Conservation (phyloP, 2,888 invertebrate genomes). For the Lasioglossum figueresi region DNA sequence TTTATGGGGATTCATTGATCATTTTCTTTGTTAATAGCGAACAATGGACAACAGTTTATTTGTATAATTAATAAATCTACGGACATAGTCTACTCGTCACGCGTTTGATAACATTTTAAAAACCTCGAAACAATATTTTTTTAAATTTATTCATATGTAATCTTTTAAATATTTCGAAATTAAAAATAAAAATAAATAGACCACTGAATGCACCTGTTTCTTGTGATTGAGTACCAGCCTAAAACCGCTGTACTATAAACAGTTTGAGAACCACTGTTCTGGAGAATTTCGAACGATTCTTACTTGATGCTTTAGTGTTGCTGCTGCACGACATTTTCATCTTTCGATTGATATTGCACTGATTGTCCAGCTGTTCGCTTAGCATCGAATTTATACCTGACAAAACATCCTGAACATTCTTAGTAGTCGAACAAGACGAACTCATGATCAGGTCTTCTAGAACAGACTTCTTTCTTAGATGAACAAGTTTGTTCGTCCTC, state of each 20-base stretch:
- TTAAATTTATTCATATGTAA: too few species aligned
- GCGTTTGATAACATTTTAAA: too few species aligned
- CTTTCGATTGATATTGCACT: not conserved
- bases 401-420: not conserved
- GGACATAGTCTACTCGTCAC: too few species aligned
- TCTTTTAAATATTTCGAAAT: too few species aligned
- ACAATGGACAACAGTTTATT: too few species aligned
- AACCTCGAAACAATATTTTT: too few species aligned
- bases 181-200: too few species aligned
- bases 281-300: not conserved
- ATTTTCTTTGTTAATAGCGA: too few species aligned
- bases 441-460: conserved; percentile 19
- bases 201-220: not conserved
- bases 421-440: not conserved
- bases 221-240: not conserved
- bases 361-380: not conserved
- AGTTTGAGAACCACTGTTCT: not conserved
- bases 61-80: too few species aligned
- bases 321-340: not conserved
- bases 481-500: not conserved
- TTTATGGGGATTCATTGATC: too few species aligned
- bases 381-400: not conserved
- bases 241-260: not conserved
- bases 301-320: not conserved
- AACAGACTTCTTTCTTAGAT: not conserved